phyloP scores from a whole-genome alignment of 2,113 vertebrate genomes.

The Amazona guildingii region DNA sequence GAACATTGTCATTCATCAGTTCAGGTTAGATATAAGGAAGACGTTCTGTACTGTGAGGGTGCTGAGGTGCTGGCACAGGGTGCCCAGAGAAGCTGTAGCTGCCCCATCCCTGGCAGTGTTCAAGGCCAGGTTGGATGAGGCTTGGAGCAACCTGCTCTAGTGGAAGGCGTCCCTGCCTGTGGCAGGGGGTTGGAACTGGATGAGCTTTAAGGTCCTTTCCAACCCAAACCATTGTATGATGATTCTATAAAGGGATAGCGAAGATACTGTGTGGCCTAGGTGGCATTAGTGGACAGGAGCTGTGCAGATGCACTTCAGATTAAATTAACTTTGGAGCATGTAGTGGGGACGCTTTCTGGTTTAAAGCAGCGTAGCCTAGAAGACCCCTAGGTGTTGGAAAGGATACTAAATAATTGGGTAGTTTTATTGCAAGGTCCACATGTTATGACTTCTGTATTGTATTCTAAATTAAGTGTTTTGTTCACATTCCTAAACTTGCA shows the following conservation, averaged over 20 bases:
- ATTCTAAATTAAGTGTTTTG: neutral
- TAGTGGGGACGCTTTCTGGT: neutral
- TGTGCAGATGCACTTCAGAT: neutral
- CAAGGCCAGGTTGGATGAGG: neutral
- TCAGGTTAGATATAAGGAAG: neutral
- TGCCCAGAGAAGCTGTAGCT: neutral
- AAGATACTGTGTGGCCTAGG: neutral
- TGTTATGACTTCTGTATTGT: neutral
- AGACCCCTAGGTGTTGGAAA: neutral
- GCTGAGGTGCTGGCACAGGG: neutral
- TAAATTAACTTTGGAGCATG: neutral
- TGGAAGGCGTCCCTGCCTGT: neutral
- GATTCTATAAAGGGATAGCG: neutral
- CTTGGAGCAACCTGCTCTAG: neutral
- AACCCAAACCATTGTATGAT: neutral
- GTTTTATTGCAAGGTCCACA: neutral
- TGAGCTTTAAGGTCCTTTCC: neutral
- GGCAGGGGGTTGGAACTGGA: neutral
- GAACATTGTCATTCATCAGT: neutral
- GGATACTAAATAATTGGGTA: neutral
- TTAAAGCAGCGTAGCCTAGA: neutral
- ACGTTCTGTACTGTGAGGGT: neutral
- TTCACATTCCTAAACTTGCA: neutral
- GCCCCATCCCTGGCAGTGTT: neutral
- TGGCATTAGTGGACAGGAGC: neutral